A percentile compares a stretch with the other conserved stretches of the same genome.
These are phyloP conservation scores for Chanos chanos DNA, from an alignment of 2,797 vertebrate species.

Conservation along the genomic window DNA sequence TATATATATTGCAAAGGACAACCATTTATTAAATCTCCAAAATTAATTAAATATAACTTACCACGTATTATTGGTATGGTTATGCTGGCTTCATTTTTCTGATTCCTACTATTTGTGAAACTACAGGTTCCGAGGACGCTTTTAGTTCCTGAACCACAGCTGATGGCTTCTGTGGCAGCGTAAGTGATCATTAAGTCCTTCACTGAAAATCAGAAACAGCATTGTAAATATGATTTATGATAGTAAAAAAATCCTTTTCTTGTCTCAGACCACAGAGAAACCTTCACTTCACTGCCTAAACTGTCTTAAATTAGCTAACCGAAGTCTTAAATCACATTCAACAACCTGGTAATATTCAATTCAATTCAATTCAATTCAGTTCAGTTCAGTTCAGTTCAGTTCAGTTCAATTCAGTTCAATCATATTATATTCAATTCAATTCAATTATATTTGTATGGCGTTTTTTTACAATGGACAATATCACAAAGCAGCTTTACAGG, in stretches of 20 bases:
- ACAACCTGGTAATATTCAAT: no score
- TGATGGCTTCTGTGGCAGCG: neutral
- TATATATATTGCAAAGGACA: no score
- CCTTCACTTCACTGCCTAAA: no score
- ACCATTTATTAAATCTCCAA: no score
- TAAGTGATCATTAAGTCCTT: constrained; percentile 4
- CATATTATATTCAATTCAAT: no score
- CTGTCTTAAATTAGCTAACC: no score
- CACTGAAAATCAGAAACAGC: neutral
- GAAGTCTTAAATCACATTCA: no score
- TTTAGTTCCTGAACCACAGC: neutral
- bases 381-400: no score
- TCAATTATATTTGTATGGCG: neutral
- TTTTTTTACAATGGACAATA: neutral
- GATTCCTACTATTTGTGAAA: constrained; percentile 30
- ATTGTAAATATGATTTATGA: no score
- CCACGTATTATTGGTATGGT: constrained; percentile 38
- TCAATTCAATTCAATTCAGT: no score
- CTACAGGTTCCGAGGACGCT: neutral
- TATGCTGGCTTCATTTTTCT: neutral
- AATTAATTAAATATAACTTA: constrained; percentile 16
- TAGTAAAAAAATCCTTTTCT: no score
- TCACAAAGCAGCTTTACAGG: neutral
- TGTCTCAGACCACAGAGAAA: neutral
- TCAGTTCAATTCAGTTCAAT: no score